Evolutionary conservation across 1,140 invertebrate genomes (phyloP), one percentile per base, ranked within the genome.

Genomic region (Ctenoplectra terminalis): DNA sequence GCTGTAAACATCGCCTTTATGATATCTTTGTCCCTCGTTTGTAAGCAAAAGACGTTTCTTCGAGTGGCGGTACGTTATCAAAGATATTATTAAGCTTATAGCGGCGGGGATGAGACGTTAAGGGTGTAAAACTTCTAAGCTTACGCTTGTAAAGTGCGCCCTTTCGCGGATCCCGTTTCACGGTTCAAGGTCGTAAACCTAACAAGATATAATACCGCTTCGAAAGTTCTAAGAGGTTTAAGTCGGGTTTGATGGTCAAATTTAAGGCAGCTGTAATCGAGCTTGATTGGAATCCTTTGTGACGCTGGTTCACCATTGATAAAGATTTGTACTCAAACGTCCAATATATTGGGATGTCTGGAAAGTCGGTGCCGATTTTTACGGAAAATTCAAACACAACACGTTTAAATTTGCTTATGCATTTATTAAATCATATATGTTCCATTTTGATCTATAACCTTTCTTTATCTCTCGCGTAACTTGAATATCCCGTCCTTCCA

Each of bases 1-100:
- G 37, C 5, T 76, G 69, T 40, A 74, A 82, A 52, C 58, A 70
- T 23, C 63, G 37, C n/a, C 74, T 81, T 86, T 70, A 82, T 46
- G 54, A 29, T 20, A 58, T 13, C 73, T 82, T 82, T 76, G 48
- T 50, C 56, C 48, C 48, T 31, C 29, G 56, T 75, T 63, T 29
- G 31, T 56, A 40, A 52, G 77, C 46, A 13, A 63, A 43, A 52
- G 34, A 23, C 70, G 31, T 73, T 80, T 73, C 46, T 40, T 15
- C 50, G 15, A 48, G 52, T 63, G 43, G 0, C 4, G 11, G 29
- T 31, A 23, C 8, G 34, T 23, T 37, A 9, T 46, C 43, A 15
- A 61, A 60, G 29, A 61, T 50, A 40, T 61, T 70, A 70, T 70
- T 37, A 46, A 58, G 26, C 54, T 31, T 13, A 11, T 2, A 15